phyloP scores from a whole-genome alignment of 2,797 vertebrate species.

The Rhinogobio ventralis region DNA sequence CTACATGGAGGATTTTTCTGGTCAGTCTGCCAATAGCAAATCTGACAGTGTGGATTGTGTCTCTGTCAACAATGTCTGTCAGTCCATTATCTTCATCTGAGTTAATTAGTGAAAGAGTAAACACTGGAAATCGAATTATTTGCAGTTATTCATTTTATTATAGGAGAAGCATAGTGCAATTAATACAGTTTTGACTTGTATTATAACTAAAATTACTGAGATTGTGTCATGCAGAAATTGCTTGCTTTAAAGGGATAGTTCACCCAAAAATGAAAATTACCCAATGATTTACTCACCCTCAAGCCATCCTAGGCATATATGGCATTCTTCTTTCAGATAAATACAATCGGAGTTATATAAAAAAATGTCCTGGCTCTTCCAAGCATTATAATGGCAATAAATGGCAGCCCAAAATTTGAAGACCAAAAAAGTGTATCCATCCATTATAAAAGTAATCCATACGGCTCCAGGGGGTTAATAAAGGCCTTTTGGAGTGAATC shows the following conservation, averaged over 20 bases:
- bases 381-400: no score
- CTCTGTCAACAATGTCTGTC: conserved; percentile 18
- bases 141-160: neutral
- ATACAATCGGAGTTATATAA: no score
- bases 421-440: no score
- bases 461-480: no score
- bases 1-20: neutral
- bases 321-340: no score
- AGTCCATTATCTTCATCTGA: conserved; percentile 1
- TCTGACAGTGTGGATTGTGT: conserved; percentile 20
- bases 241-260: neutral
- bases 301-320: no score
- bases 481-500: no score
- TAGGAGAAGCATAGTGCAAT: neutral
- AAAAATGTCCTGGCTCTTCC: no score
- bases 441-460: no score
- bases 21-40: conserved; percentile 21
- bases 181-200: neutral
- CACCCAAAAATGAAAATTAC: no score
- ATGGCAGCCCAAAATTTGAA: no score
- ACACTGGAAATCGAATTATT: conserved; percentile 13
- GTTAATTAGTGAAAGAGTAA: conserved; percentile 4
- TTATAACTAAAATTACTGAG: neutral
- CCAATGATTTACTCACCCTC: no score
- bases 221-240: neutral